These are phyloP conservation scores for Pipistrellus pygmaeus DNA, from an alignment of 2,797 vertebrate species.

Conservation along the genomic window DNA sequence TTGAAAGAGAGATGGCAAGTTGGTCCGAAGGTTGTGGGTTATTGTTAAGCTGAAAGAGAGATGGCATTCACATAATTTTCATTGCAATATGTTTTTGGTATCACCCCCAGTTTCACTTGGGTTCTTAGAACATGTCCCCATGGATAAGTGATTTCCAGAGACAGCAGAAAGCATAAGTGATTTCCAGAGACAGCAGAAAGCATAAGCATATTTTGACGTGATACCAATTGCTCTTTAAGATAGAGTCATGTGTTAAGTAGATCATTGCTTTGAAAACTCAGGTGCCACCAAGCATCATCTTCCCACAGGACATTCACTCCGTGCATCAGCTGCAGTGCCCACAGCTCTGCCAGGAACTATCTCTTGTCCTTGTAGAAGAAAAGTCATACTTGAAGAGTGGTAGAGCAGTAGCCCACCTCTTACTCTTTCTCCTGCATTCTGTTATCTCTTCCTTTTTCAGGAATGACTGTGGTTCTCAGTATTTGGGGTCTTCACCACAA, in stretches of 20 bases:
- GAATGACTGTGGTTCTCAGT: conserved; percentile 78
- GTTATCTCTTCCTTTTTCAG: conserved; percentile 57
- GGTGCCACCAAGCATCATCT: not conserved
- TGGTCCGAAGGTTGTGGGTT: no score
- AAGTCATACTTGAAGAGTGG: not conserved
- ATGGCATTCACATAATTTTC: not conserved
- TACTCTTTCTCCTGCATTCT: not conserved
- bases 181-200: not conserved
- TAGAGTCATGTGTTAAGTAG: not conserved
- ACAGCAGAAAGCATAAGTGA: conserved; percentile 14
- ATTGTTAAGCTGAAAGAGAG: not conserved
- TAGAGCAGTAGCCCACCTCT: not conserved
- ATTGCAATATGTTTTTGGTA: not conserved
- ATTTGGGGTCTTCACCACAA: conserved; percentile 88
- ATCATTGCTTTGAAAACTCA: conserved; percentile 41
- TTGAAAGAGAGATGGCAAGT: not conserved
- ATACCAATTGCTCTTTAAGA: not conserved
- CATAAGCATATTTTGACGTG: not conserved
- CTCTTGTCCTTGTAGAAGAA: not conserved
- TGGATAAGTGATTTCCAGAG: not conserved
- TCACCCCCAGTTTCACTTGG: not conserved
- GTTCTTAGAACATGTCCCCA: not conserved
- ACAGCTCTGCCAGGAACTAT: not conserved
- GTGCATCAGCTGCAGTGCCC: not conserved
- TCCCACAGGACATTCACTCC: not conserved